phyloP scores from a whole-genome alignment of 1,140 invertebrate species.

The Aphaenogaster rudis region DNA sequence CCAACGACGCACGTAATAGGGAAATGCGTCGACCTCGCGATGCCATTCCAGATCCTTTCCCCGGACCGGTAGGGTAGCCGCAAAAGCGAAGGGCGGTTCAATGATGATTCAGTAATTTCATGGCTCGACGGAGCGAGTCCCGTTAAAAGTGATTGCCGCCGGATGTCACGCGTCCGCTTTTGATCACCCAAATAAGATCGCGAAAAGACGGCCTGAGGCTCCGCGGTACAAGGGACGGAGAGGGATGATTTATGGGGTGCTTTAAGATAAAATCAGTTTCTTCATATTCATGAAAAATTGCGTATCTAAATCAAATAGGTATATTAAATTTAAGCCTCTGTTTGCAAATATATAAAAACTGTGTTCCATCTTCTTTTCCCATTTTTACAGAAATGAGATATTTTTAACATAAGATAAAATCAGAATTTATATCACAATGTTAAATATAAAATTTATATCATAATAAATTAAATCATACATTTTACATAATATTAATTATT shows the following conservation, averaged over 20 bases:
- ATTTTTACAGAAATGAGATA: background rate
- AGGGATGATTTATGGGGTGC: conserved; percentile 22
- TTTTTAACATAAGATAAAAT: conserved; percentile 1
- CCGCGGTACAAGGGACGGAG: too few species aligned
- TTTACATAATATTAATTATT: background rate
- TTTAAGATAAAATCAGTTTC: conserved; percentile 50
- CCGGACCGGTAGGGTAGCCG: conserved; percentile 12
- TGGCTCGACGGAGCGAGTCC: conserved; percentile 73
- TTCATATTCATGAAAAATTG: conserved; percentile 3
- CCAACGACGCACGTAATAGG: conserved; percentile 70
- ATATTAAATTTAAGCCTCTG: background rate
- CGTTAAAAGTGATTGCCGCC: conserved; percentile 70
- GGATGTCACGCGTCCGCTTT: conserved; percentile 42
- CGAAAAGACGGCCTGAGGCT: background rate
- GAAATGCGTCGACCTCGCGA: conserved; percentile 64
- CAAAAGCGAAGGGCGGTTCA: conserved; percentile 54
- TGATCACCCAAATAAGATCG: conserved; percentile 48
- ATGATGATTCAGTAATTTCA: conserved; percentile 77
- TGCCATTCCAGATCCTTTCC: conserved; percentile 50
- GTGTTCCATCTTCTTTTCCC: background rate
- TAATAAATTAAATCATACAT: conserved; percentile 14
- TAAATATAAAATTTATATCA: background rate
- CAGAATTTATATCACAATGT: background rate
- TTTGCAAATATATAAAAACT: conserved; percentile 1
- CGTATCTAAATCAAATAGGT: background rate